phyloP scores from a whole-genome alignment of 2,113 vertebrate genomes.

The Plestiodon gilberti region DNA sequence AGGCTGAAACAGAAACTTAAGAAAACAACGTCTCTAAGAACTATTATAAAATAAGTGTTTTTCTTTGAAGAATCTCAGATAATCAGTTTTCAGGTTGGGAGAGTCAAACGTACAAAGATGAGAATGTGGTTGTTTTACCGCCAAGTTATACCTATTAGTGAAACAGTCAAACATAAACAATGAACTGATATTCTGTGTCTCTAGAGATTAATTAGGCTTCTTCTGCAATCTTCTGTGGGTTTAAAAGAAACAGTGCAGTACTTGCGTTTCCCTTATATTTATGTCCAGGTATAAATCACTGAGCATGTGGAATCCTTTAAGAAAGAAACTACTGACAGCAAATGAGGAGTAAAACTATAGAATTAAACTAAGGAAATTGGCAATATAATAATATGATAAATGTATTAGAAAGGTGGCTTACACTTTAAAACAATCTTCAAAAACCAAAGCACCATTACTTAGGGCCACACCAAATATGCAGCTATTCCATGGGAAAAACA shows the following conservation, averaged over 20 bases:
- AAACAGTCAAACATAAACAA: conserved; percentile 32
- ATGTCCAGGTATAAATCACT: conserved; percentile 10
- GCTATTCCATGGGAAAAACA: too few species aligned
- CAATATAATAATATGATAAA: conserved; percentile 11
- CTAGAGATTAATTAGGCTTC: conserved; percentile 25
- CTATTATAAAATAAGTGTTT: conserved; percentile 1
- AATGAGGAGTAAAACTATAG: neutral
- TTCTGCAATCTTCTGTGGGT: neutral
- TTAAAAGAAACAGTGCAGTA: conserved; percentile 35
- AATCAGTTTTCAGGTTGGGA: conserved; percentile 2
- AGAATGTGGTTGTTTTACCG: conserved; percentile 36
- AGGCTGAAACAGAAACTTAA: neutral
- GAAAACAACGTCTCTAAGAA: neutral
- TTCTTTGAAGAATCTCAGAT: neutral
- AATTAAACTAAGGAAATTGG: neutral
- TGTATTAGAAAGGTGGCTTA: neutral
- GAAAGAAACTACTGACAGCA: conserved; percentile 5
- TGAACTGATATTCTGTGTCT: conserved; percentile 26
- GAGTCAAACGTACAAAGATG: conserved; percentile 29
- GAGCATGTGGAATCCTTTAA: neutral
- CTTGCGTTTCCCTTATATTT: conserved; percentile 13
- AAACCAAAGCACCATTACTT: neutral
- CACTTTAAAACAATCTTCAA: neutral
- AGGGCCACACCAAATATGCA: neutral
- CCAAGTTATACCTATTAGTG: conserved; percentile 28